phyloP scores from a whole-genome alignment of 92 coral and sea anemone species.

The Montipora capitata region DNA sequence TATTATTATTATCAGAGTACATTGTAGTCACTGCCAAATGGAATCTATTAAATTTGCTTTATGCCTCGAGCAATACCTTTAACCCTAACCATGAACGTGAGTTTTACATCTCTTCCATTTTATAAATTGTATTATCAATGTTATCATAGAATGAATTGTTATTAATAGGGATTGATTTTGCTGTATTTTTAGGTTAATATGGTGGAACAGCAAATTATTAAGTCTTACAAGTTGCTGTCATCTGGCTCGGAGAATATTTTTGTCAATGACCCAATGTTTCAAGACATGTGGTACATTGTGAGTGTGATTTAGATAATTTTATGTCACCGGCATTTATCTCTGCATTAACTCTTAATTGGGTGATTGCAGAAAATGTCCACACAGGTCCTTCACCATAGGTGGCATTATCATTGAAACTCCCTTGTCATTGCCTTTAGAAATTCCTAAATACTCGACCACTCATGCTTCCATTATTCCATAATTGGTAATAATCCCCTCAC shows the following conservation, averaged over 20 bases:
- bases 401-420: background rate
- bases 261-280: background rate
- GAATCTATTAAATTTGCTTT: background rate
- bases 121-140: background rate
- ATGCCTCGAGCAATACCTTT: background rate
- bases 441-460: background rate
- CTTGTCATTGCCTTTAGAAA: background rate
- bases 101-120: background rate
- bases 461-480: background rate
- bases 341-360: background rate
- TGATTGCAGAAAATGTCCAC: background rate
- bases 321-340: background rate
- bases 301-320: background rate
- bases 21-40: background rate
- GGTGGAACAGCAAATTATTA: conserved; percentile 4
- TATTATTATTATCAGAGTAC: background rate
- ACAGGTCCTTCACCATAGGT: background rate
- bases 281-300: conserved; percentile 23
- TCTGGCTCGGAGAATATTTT: background rate
- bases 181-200: background rate
- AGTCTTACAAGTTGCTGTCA: conserved; percentile 16
- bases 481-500: background rate
- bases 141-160: background rate
- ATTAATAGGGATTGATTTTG: background rate
- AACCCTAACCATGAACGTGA: background rate